Percentiles rank a stretch among this genome's conserved stretches.
Conservation (phyloP, 2,888 invertebrate species). For the Hirtodrosophila cameraria region DNA sequence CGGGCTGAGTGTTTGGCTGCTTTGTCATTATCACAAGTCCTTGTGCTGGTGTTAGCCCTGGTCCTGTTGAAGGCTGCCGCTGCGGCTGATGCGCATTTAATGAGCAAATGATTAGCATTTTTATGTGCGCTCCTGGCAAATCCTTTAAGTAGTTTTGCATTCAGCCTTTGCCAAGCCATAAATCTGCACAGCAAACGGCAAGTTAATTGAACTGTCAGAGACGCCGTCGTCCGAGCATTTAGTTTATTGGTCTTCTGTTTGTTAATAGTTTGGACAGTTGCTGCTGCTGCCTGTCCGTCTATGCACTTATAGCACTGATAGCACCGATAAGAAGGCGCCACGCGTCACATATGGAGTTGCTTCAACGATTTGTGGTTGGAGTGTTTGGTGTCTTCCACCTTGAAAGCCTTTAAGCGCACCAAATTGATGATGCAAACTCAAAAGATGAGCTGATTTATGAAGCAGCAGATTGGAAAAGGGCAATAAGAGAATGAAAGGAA, state of each 20-base stretch:
- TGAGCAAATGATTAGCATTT: slow-evolving; percentile 76
- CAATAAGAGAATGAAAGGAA: not conserved
- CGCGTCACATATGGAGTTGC: too few species aligned
- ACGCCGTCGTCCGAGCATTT: slow-evolving; percentile 9
- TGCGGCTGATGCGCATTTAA: slow-evolving; percentile 69
- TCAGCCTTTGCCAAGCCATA: slow-evolving; percentile 6
- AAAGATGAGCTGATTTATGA: slow-evolving; percentile 50
- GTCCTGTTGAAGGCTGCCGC: not conserved
- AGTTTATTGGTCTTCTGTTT: slow-evolving; percentile 33
- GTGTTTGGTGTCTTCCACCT: slow-evolving; percentile 23
- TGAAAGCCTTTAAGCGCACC: slow-evolving; percentile 30
- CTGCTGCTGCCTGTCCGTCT: too few species aligned
- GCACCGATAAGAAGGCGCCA: slow-evolving; percentile 35
- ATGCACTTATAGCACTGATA: slow-evolving; percentile 9
- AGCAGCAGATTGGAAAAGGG: slow-evolving; percentile 3
- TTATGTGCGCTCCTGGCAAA: slow-evolving; percentile 24
- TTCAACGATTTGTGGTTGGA: too few species aligned
- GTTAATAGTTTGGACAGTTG: slow-evolving; percentile 29
- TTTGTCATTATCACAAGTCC: slow-evolving; percentile 64
- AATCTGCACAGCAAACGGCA: slow-evolving; percentile 7
- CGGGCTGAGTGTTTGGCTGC: slow-evolving; percentile 36
- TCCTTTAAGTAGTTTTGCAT: slow-evolving; percentile 45
- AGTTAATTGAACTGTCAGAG: slow-evolving; percentile 55
- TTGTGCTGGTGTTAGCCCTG: too few species aligned
- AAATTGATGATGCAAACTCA: slow-evolving; percentile 44